Evolutionary conservation across 2,797 vertebrate species (phyloP).

Genomic region (Enteromius viviparus): DNA sequence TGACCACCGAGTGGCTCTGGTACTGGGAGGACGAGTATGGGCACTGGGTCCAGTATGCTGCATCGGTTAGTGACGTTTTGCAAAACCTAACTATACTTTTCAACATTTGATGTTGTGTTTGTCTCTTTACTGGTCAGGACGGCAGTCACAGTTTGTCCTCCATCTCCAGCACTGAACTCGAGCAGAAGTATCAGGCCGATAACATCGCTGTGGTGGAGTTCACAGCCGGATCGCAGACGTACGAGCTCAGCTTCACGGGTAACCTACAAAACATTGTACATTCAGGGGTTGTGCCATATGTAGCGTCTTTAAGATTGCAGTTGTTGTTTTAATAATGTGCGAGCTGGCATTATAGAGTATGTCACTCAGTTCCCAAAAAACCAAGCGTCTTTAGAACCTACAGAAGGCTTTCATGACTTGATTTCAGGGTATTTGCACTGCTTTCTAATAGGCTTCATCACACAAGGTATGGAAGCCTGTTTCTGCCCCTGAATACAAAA

Average conservation of each 20-base stretch:
- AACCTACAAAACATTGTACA: background rate
- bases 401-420: no score
- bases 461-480: no score
- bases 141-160: constrained; percentile 52
- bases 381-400: no score
- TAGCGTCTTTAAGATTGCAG: background rate
- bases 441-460: no score
- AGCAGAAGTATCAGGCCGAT: constrained; percentile 69
- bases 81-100: background rate
- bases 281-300: background rate
- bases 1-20: constrained; percentile 79
- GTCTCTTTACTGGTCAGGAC: constrained; percentile 53
- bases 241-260: constrained; percentile 75
- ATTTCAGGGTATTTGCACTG: no score
- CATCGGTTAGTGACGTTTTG: constrained; percentile 67
- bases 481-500: no score
- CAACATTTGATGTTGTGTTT: background rate
- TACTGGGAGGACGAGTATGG: constrained; percentile 76
- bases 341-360: background rate
- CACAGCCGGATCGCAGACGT: constrained; percentile 67
- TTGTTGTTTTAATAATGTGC: background rate
- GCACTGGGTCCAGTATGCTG: constrained; percentile 71
- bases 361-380: no score
- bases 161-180: constrained; percentile 68
- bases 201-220: constrained; percentile 69